Evolutionary conservation across 2,797 vertebrate species (phyloP).

Genomic region (Pempheris klunzingeri): DNA sequence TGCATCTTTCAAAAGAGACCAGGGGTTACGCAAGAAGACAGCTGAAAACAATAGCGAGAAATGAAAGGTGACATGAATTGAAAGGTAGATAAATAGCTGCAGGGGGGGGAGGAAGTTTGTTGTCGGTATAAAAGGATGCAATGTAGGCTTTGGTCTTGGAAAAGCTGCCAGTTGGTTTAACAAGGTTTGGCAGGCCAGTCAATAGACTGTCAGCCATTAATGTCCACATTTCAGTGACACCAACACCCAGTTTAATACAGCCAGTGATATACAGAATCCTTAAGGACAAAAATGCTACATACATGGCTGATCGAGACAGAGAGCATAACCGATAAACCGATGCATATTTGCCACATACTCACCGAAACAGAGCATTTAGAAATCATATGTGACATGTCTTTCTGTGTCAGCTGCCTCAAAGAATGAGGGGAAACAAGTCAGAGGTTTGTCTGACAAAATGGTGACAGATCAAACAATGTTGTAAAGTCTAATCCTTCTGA

Average conservation of each 20-base stretch:
- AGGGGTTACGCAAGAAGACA: conserved; percentile 69
- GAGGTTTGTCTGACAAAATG: conserved; percentile 37
- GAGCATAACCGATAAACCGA: conserved; percentile 18
- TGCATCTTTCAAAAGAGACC: conserved; percentile 74
- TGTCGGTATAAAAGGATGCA: conserved; percentile 70
- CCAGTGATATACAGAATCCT: conserved; percentile 28
- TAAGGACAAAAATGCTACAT: conserved; percentile 24
- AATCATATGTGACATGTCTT: conserved; percentile 23
- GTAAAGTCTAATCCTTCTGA: conserved; percentile 50
- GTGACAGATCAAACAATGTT: conserved; percentile 56
- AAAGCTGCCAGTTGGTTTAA: conserved; percentile 70
- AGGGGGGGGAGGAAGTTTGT: conserved; percentile 78
- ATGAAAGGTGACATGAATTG: conserved; percentile 82
- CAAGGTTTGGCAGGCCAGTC: conserved; percentile 69
- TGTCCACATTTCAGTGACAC: conserved; percentile 58
- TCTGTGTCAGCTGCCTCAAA: conserved; percentile 41
- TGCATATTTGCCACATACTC: not conserved
- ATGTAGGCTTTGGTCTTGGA: conserved; percentile 65
- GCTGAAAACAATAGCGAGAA: conserved; percentile 79
- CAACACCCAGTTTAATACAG: conserved; percentile 11
- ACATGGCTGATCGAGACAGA: conserved; percentile 38
- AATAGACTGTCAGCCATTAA: conserved; percentile 72
- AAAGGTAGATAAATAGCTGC: conserved; percentile 82
- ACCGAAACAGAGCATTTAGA: not conserved
- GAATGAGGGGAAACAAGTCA: conserved; percentile 33